Conservation (phyloP, 2,888 invertebrate genomes). For the Troilus luridus region DNA sequence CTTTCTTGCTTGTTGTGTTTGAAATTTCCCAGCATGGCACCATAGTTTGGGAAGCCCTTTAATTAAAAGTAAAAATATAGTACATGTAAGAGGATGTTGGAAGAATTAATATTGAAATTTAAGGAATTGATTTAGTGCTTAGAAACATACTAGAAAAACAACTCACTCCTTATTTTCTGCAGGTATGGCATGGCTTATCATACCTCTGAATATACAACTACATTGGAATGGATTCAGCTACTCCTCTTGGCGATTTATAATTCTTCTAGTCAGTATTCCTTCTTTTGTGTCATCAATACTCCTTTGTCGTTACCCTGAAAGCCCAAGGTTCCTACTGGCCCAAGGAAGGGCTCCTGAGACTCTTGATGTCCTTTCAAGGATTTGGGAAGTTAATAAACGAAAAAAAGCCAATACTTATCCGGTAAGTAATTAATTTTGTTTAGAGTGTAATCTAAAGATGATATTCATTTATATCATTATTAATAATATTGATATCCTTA, state of each 20-base stretch:
- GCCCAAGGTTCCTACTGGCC: conserved; percentile 82
- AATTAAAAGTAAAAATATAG: too few species aligned
- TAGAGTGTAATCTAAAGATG: not conserved
- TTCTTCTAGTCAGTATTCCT: conserved; percentile 78
- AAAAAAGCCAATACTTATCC: conserved; percentile 71
- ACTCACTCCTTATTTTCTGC: conserved; percentile 55
- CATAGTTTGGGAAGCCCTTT: too few species aligned
- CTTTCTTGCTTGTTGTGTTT: too few species aligned
- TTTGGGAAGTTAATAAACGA: conserved; percentile 75
- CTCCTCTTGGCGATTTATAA: conserved; percentile 82
- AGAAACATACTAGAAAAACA: not conserved
- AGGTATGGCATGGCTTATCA: conserved; percentile 79
- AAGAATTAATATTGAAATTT: not conserved
- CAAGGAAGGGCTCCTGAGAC: conserved; percentile 75
- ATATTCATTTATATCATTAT: too few species aligned
- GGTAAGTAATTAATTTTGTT: conserved; percentile 68
- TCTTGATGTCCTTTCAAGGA: conserved; percentile 73
- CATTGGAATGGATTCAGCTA: conserved; percentile 71
- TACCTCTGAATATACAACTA: conserved; percentile 71
- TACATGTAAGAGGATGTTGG: not conserved
- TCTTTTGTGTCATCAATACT: conserved; percentile 75
- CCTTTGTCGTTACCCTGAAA: conserved; percentile 79
- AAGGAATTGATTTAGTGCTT: not conserved
- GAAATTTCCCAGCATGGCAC: too few species aligned
- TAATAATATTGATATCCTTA: too few species aligned